Base-by-base conservation (phyloP, 2,888 invertebrate species). In the Lepidocyrtoides sp. region DNA sequence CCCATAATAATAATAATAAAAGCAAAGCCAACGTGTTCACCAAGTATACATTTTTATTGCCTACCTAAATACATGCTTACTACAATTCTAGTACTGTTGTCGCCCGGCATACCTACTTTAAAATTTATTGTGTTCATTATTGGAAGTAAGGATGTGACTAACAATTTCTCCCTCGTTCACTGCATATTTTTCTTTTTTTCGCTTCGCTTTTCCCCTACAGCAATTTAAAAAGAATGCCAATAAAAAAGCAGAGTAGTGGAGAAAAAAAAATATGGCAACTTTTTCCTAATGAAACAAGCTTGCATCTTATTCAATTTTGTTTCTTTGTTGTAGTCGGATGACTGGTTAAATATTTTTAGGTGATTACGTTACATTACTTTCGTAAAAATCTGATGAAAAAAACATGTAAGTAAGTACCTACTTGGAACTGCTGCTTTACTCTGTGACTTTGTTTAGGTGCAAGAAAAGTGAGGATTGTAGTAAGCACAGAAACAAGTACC, bases 121-220 rank as follows among this genome's bases (percentile, higher is more conserved):
- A 57, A 79, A 57, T 79, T 79, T 79, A 79, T 79, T 17, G 51
- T 36, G 79, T 79, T 79, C 79, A 57, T 79, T 79, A 79, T 79
- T 79, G 79, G 51, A 79, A 79, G 57, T 57, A 79, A 57, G 36
- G 79, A 79, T 54, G 57, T 54, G 54, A 75, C 75, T 75, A 75
- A 75, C 79, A 20, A 17, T 79, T 57, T 79, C 12, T 54, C 77
- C 32, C 17, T 32, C 51, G 29, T 29, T 79, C 72, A 5, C 57
- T 54, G 20, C 79, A 54, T 79, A 17, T 29, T 79, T 29, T 79
- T 29, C 77, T 29, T 32, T 2, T 54, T 41, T n/a, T 36, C 23
- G 12, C 72, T 54, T 29, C 14, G 17, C 3, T 32, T 79, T 79
- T 79, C 57, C 79, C 77, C 79, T 36, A 79, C 32, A 79, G 79